Evolutionary conservation across 2,797 vertebrate species (phyloP), one percentile per base, ranked within the genome.

Genomic region (Poecilia gillii): DNA sequence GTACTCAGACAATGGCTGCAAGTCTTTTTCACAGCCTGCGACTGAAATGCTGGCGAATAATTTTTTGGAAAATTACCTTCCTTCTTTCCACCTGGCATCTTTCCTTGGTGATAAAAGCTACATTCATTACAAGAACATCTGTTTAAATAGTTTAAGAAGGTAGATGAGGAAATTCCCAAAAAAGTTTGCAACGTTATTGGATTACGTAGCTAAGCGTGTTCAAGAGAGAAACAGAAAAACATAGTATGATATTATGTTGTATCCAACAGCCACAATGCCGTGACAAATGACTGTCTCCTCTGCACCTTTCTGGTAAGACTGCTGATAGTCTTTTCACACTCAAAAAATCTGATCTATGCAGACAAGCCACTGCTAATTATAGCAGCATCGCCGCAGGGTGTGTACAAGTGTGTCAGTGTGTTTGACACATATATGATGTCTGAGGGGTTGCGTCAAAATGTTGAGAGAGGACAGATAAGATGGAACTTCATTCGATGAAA

Each of bases 221-320:
- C 23, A 12, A 59, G 75, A 81, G 84, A 84, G 76, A 45, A 41
- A 74, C 46, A 46, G 12, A 43, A 31, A 72, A 59, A 59, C 70
- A 74, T 57, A 66, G 83, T 18, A 11, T 80, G 73, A 82, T 79
- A 79, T 84, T 85, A 81, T 76, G 66, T 57, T 43, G 70, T 82
- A 45, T 85, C 68, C 59, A 72, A 81, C 79, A 75, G 73, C 18
- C 53, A 59, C 74, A 84, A 84, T 55, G 51, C 75, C 41, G 36
- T 41, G 51, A 86, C 51, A 53, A 87, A 79, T 77, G 53, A 85
- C 72, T 84, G 28, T 36, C 33, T 68, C 76, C 79, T 28, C 14
- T 77, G 79, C n/a, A 47, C 82, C 75, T 72, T 31, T 73, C 46
- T 76, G 43, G 49, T 25, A 47, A 47, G 13, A 14, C n/a, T 71